Percentiles rank a stretch among this genome's conserved stretches.
Conservation (phyloP, 2,797 vertebrate genomes). For the Cichlasoma orientale region DNA sequence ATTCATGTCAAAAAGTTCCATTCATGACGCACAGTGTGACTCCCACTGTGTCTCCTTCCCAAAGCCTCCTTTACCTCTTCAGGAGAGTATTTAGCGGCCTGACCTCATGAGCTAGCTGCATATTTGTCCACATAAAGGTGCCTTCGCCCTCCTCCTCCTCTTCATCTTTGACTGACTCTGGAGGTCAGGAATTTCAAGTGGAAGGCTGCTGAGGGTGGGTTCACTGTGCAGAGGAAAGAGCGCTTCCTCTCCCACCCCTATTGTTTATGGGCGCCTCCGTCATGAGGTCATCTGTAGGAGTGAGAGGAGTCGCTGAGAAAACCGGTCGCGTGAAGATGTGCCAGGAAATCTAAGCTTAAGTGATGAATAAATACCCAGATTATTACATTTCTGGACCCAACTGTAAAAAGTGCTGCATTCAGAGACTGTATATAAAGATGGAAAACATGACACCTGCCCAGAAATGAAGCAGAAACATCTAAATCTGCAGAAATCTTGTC, state of each 20-base stretch:
- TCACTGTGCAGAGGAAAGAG: slow-evolving; percentile 63
- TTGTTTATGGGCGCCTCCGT: slow-evolving; percentile 62
- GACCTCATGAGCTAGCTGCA: slow-evolving; percentile 41
- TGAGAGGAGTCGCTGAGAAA: slow-evolving; percentile 26
- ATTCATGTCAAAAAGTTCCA: slow-evolving; percentile 23
- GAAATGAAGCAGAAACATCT: background rate
- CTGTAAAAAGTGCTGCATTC: background rate
- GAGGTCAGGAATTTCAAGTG: slow-evolving; percentile 59
- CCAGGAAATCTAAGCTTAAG: background rate
- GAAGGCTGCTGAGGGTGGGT: slow-evolving; percentile 46
- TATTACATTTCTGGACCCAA: background rate
- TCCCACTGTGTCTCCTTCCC: background rate
- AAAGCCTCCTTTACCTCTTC: slow-evolving; percentile 11
- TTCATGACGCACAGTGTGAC: slow-evolving; percentile 22
- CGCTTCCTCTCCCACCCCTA: slow-evolving; percentile 63
- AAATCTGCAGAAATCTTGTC: background rate
- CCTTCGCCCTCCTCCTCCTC: slow-evolving; percentile 2
- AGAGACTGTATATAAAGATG: background rate
- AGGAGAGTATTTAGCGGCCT: slow-evolving; percentile 39
- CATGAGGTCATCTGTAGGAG: slow-evolving; percentile 66
- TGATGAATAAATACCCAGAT: background rate
- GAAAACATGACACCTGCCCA: background rate
- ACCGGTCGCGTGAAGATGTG: too few species aligned
- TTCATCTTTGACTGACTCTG: slow-evolving; percentile 42
- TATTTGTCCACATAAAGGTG: slow-evolving; percentile 50